These are phyloP conservation scores for Drosophila merina DNA, from an alignment of 2,888 invertebrate genomes.

Conservation along the genomic window DNA sequence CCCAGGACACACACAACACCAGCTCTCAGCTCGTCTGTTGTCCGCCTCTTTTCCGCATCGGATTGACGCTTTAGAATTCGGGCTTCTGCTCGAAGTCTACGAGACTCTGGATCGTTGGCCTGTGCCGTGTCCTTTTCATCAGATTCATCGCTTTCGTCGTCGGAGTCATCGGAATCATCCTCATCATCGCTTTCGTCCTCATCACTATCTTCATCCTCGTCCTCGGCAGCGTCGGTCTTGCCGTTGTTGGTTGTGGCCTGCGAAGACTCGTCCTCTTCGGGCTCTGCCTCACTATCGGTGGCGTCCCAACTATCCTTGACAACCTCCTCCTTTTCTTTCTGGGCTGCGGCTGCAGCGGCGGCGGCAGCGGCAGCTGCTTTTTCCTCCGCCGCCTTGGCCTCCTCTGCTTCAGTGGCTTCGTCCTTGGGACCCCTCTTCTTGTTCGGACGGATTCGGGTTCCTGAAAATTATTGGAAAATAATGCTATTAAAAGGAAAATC, in stretches of 20 bases:
- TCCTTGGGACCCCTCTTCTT: constrained; percentile 87
- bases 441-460: constrained; percentile 90
- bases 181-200: constrained; percentile 83
- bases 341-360: constrained; percentile 61
- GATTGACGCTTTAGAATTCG: constrained; percentile 90
- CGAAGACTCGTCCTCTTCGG: constrained; percentile 84
- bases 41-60: constrained; percentile 88
- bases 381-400: constrained; percentile 63
- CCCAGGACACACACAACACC: constrained; percentile 99
- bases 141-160: constrained; percentile 66
- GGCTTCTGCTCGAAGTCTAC: constrained; percentile 88
- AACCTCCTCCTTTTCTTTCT: constrained; percentile 62
- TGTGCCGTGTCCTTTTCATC: constrained; percentile 82
- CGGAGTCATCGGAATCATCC: constrained; percentile 82
- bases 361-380: constrained; percentile 78
- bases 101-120: constrained; percentile 90
- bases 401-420: constrained; percentile 81
- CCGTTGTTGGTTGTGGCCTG: constrained; percentile 82
- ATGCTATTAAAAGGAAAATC: background rate
- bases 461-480: constrained; percentile 70
- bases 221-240: constrained; percentile 53
- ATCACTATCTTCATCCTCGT: constrained; percentile 81
- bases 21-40: constrained; percentile 91
- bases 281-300: constrained; percentile 85
- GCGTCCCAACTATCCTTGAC: constrained; percentile 95